Evolutionary conservation across 2,797 vertebrate genomes (phyloP).

Genomic region (Pseudochirops corinnae): DNA sequence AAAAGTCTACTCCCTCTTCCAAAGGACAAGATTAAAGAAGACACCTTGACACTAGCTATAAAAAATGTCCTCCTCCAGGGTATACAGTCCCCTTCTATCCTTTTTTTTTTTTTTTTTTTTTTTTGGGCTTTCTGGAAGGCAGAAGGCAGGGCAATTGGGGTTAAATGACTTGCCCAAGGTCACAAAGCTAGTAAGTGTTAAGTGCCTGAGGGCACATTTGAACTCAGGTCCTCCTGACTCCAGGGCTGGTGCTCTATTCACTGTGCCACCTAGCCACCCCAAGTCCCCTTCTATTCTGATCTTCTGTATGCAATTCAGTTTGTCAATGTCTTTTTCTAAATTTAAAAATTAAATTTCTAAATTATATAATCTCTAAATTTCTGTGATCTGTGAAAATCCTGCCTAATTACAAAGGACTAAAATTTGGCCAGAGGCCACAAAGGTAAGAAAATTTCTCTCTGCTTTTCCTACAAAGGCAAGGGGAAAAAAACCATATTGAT

Average conservation of each 20-base stretch:
- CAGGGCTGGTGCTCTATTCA: too few relatives aligned
- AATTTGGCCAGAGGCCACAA: neutral
- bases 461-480: neutral
- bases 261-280: too few relatives aligned
- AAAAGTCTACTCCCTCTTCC: neutral
- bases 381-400: neutral
- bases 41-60: neutral
- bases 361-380: neutral
- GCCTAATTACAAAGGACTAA: neutral
- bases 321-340: neutral
- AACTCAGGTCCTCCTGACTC: too few relatives aligned
- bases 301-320: neutral
- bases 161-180: too few relatives aligned
- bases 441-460: neutral
- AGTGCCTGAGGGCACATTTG: too few relatives aligned
- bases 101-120: too few relatives aligned
- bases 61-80: neutral
- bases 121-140: too few relatives aligned
- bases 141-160: too few relatives aligned
- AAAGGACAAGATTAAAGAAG: neutral
- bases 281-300: neutral
- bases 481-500: neutral
- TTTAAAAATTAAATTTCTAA: neutral
- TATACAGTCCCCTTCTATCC: neutral
- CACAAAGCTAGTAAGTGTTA: too few relatives aligned